phyloP scores from a whole-genome alignment of 2,797 vertebrate species.

The Propithecus deckenii region DNA sequence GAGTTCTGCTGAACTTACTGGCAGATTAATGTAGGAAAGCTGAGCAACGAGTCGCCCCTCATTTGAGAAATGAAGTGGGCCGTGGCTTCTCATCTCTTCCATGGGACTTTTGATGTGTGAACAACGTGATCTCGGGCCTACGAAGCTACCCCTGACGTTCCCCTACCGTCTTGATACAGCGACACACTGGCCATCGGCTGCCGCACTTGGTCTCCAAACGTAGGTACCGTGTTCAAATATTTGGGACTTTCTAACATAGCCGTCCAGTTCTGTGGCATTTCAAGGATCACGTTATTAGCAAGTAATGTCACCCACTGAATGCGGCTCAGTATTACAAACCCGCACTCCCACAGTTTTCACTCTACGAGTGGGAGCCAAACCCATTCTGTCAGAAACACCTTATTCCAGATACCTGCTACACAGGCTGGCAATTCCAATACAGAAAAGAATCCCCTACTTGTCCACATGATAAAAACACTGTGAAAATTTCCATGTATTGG shows the following conservation, averaged over 20 bases:
- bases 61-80: background rate
- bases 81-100: background rate
- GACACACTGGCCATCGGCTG: background rate
- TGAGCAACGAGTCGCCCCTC: background rate
- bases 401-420: background rate
- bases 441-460: background rate
- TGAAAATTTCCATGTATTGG: background rate
- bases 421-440: background rate
- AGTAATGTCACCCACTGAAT: background rate
- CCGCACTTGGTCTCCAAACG: background rate
- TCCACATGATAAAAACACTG: background rate
- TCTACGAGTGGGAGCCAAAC: background rate
- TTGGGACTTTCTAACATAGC: background rate
- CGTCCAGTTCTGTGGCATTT: conserved; percentile 4
- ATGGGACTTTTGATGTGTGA: background rate
- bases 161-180: background rate
- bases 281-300: conserved; percentile 6
- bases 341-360: background rate
- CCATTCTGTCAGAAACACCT: conserved; percentile 25
- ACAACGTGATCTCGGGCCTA: background rate
- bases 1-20: background rate
- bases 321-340: background rate
- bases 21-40: background rate
- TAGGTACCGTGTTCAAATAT: background rate
- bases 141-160: background rate